Percentiles rank a stretch among this genome's conserved stretches.
phyloP scores from a whole-genome alignment of 2,797 vertebrate genomes.

The Pristis pectinata region DNA sequence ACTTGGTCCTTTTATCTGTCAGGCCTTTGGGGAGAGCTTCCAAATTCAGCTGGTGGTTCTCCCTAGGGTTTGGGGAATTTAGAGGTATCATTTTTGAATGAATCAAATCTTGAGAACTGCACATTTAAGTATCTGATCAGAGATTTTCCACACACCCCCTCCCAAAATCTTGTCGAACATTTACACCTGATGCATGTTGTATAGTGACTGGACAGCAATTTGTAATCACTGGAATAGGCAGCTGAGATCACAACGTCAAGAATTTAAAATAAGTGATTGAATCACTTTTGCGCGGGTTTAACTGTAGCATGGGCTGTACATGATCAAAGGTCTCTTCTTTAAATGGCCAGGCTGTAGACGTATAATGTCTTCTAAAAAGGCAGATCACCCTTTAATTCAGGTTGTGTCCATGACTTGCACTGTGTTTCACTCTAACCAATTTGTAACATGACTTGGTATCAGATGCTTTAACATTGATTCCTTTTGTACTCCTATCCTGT shows the following conservation, averaged over 20 bases:
- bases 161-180: too few relatives aligned
- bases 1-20: neutral
- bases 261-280: neutral
- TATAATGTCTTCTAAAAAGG: neutral
- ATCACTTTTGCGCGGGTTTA: neutral
- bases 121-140: neutral
- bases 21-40: neutral
- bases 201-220: neutral
- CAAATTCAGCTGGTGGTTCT: neutral
- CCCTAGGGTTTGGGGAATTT: neutral
- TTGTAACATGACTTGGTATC: constrained; percentile 65
- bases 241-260: neutral
- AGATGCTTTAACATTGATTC: constrained; percentile 65
- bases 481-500: constrained; percentile 67
- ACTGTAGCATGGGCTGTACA: too few relatives aligned
- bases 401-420: constrained; percentile 57
- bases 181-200: neutral
- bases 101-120: neutral
- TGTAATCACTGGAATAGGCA: neutral
- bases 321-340: neutral
- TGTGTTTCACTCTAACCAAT: constrained; percentile 67
- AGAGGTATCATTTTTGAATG: neutral
- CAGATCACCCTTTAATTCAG: neutral
- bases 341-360: neutral
- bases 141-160: neutral